phyloP scores from a whole-genome alignment of 2,113 vertebrate genomes.

The Ahaetulla prasina region DNA sequence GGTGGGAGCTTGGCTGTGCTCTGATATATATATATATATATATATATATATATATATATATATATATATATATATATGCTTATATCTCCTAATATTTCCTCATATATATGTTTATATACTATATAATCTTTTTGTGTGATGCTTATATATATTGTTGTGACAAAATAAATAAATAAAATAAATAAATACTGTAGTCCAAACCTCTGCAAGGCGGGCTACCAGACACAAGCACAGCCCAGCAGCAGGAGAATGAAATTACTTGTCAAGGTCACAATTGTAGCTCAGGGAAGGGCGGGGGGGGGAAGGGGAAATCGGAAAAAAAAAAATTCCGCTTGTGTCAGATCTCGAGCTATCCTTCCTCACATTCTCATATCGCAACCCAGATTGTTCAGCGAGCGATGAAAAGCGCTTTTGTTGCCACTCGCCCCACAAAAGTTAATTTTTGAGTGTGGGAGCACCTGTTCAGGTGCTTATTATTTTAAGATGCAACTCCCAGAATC shows the following conservation, averaged over 20 bases:
- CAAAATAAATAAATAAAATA: no score
- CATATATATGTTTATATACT: no score
- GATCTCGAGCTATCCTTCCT: neutral
- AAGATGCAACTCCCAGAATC: neutral
- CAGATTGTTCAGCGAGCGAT: neutral
- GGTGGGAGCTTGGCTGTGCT: no score
- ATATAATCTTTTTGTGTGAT: no score
- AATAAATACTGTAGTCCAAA: neutral
- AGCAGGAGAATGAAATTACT: neutral
- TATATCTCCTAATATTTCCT: no score
- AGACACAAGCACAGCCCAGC: neutral
- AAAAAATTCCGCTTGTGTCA: neutral
- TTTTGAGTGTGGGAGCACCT: neutral
- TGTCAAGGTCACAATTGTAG: neutral
- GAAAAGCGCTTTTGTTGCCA: neutral
- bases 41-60: no score
- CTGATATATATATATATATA: no score
- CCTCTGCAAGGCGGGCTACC: neutral
- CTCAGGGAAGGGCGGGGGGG: neutral
- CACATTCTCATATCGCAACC: constrained; percentile 2
- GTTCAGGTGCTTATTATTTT: neutral
- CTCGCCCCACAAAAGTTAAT: no score
- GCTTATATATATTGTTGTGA: no score
- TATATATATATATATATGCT: no score
- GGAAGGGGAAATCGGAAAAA: neutral